Evolutionary conservation across 2,797 vertebrate genomes (phyloP).

Genomic region (Eurystomus glaucurus): DNA sequence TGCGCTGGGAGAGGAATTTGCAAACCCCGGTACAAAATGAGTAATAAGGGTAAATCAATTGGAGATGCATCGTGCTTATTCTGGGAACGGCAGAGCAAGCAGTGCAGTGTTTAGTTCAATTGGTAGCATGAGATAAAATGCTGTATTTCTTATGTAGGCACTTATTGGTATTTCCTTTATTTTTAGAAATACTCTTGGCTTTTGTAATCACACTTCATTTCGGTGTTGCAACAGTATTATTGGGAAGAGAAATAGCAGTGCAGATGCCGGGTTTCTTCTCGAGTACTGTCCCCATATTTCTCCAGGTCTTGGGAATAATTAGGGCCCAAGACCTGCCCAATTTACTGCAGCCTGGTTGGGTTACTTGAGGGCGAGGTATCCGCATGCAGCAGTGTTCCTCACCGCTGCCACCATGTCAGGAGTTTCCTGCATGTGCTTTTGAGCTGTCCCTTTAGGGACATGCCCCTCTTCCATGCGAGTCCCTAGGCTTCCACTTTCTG

Average conservation of each 20-base stretch:
- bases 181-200: slow-evolving; percentile 38
- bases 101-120: background rate
- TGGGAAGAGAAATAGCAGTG: background rate
- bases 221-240: background rate
- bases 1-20: slow-evolving; percentile 6
- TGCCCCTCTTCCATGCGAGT: background rate
- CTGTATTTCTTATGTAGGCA: background rate
- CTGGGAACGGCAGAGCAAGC: background rate
- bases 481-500: background rate
- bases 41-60: slow-evolving; percentile 50
- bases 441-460: background rate
- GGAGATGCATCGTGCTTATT: slow-evolving; percentile 14
- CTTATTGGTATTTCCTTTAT: slow-evolving; percentile 28
- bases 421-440: background rate
- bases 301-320: background rate
- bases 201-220: background rate
- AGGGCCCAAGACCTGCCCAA: background rate
- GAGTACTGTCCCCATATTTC: background rate
- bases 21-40: slow-evolving; percentile 19
- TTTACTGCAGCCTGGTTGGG: background rate
- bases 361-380: fast-evolving
- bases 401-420: fast-evolving
- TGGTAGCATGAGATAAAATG: background rate
- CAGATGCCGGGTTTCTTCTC: fast-evolving
- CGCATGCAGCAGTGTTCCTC: fast-evolving